Base-by-base conservation (phyloP, 2,888 invertebrate genomes). In the Orthosia gracilis region DNA sequence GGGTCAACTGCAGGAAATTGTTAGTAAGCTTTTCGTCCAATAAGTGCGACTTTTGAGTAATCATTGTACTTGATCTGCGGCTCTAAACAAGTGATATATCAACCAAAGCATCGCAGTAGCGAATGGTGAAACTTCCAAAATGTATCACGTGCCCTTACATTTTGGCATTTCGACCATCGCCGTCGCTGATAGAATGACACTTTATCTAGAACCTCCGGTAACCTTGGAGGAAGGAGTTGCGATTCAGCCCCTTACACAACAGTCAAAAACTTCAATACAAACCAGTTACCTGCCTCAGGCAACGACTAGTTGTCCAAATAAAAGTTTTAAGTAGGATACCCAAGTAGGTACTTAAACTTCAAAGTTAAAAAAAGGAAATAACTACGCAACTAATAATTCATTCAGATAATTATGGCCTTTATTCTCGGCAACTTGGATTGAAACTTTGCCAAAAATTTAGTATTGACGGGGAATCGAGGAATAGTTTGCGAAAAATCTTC, bases 391-490 rank as follows among this genome's bases (percentile, higher is more conserved):
- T 49, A 49, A 74, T 49, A 49, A 74, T 63, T 63, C 23, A 45
- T 23, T 63, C 21, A 61, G 62, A 65, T 62, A n/a, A n/a, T n/a
- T n/a, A 69, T 69, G 47, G 26, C 26, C 26, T 45, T 54, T 72
- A 71, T 72, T 82, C 62, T 62, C n/a, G 47, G 61, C 77, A 71
- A 73, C 58, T 61, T 52, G 15, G n/a, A 82, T 47, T 50, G 58
- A 63, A 73, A 77, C 66, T 62, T 64, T 26, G 62, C 62, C 54
- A 82, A 69, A 64, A 68, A 77, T 80, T 61, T 72, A 23, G 52
- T 54, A 52, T 26, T 73, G 31, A 55, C 45, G 55, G 13, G 57
- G 57, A 69, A 73, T 73, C 63, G 50, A 82, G 82, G 68, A 52
- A 72, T 72, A 82, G 67, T 64, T 68, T 54, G 52, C 59, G 13